Evolutionary conservation across 2,113 vertebrate species (phyloP).

Genomic region (Podocnemis expansa): DNA sequence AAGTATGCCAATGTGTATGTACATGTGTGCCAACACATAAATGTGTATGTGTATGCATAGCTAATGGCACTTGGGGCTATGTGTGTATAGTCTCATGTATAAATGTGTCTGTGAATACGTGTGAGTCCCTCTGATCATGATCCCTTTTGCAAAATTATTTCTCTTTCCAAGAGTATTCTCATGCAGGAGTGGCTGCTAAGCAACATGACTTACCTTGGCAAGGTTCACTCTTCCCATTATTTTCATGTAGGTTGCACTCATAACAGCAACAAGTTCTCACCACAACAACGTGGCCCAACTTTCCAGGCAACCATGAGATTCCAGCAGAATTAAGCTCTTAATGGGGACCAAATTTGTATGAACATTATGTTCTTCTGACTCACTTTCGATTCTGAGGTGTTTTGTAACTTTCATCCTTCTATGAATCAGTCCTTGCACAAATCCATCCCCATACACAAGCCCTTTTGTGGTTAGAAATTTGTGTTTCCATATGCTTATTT

Average conservation of each 20-base stretch:
- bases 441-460: neutral
- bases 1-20: neutral
- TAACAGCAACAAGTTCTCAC: neutral
- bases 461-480: neutral
- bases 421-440: neutral
- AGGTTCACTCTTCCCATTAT: neutral
- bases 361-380: conserved; percentile 2
- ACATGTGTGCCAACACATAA: neutral
- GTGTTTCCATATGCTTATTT: conserved; percentile 27
- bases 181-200: neutral
- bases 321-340: neutral
- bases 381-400: neutral
- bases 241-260: neutral
- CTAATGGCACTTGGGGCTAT: no score
- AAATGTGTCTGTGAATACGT: neutral
- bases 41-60: neutral
- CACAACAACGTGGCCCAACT: neutral
- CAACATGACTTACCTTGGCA: neutral
- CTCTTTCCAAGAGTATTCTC: neutral
- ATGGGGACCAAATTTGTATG: neutral
- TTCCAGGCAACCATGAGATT: neutral
- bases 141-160: neutral
- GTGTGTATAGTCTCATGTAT: no score
- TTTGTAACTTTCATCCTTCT: neutral
- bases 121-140: neutral